Conservation (phyloP, 1,140 invertebrate species). For the Gerris buenoi region DNA sequence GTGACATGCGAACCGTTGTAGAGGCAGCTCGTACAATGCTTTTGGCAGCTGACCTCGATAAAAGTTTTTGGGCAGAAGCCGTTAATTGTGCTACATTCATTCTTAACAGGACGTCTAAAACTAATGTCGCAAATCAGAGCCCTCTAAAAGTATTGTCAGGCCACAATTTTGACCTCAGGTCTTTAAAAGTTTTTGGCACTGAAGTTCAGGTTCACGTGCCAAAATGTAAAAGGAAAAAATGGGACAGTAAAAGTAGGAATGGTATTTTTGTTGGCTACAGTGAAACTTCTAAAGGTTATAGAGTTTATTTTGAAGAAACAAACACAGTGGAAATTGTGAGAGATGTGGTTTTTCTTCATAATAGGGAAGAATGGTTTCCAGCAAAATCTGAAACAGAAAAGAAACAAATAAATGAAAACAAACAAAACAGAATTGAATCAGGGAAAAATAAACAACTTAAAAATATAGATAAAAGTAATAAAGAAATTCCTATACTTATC, state of each 20-base stretch:
- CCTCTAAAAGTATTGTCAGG: neutral
- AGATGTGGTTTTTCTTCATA: neutral
- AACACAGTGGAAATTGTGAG: neutral
- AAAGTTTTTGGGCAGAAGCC: constrained; percentile 8
- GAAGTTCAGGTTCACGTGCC: neutral
- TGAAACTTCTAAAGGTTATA: neutral
- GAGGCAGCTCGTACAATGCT: neutral
- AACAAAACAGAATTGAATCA: neutral
- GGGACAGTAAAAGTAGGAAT: neutral
- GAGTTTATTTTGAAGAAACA: neutral
- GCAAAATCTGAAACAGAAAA: neutral
- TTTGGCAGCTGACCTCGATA: neutral
- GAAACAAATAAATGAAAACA: neutral
- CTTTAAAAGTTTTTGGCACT: neutral
- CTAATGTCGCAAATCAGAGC: neutral
- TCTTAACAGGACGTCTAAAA: neutral
- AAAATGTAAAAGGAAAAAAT: neutral
- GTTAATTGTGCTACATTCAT: neutral
- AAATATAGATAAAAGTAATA: neutral
- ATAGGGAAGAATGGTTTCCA: neutral
- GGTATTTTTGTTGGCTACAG: neutral
- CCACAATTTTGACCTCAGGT: neutral
- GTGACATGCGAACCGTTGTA: constrained; percentile 13
- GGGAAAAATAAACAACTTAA: neutral
- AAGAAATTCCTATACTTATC: neutral